Conservation (phyloP, 2,888 invertebrate species). For the Matsumyia berberina region DNA sequence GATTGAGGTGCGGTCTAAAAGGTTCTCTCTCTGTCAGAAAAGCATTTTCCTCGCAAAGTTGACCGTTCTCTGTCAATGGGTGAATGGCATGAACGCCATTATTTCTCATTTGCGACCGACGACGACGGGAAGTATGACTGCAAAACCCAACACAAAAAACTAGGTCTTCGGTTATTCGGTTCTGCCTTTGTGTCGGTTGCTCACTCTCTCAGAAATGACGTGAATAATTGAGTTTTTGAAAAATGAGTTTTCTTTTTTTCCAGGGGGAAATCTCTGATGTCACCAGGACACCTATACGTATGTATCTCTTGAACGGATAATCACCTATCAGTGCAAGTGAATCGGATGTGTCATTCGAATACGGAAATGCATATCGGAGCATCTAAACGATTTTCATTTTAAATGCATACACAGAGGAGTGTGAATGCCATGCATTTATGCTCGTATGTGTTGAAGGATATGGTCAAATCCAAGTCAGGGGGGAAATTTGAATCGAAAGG, state of each 20-base stretch:
- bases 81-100: conserved; percentile 1
- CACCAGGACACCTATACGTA: not conserved
- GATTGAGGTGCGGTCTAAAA: conserved; percentile 30
- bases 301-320: not conserved
- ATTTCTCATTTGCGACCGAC: not conserved
- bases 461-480: too few relatives aligned
- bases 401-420: not conserved
- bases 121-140: too few relatives aligned
- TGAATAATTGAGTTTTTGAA: conserved; percentile 14
- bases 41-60: not conserved
- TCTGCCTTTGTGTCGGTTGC: not conserved
- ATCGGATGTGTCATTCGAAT: conserved; percentile 1
- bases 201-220: not conserved
- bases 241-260: not conserved
- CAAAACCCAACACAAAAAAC: too few relatives aligned
- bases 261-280: too few relatives aligned
- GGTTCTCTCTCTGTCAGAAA: not conserved
- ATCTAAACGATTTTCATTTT: not conserved
- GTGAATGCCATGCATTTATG: too few relatives aligned
- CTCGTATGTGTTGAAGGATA: too few relatives aligned
- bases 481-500: too few relatives aligned
- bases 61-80: not conserved
- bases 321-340: not conserved
- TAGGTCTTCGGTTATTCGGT: too few relatives aligned
- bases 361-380: conserved; percentile 4